Percentiles rank a stretch among this genome's conserved stretches.
These are phyloP conservation scores for Plodia interpunctella DNA, from an alignment of 1,140 invertebrate genomes.

Conservation along the genomic window DNA sequence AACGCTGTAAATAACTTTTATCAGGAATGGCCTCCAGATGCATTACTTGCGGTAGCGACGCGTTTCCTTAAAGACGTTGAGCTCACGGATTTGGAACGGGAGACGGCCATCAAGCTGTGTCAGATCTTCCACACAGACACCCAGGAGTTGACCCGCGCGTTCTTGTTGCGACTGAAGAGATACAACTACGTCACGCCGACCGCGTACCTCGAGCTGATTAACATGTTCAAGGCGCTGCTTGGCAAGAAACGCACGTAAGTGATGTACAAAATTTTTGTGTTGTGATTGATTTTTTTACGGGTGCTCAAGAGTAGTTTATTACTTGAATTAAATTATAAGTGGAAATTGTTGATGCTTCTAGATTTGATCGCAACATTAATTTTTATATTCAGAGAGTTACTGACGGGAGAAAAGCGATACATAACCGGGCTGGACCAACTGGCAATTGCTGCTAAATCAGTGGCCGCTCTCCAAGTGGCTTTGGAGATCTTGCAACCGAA, in stretches of 20 bases:
- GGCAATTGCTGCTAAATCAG: constrained; percentile 88
- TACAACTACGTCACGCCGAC: constrained; percentile 96
- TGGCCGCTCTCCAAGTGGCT: constrained; percentile 90
- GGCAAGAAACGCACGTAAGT: constrained; percentile 85
- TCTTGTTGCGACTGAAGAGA: constrained; percentile 83
- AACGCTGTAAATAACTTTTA: neutral
- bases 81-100: constrained; percentile 82
- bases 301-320: too few species aligned
- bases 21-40: constrained; percentile 95
- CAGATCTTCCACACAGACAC: constrained; percentile 94
- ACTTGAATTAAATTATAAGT: too few species aligned
- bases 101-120: constrained; percentile 90
- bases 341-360: too few species aligned
- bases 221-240: constrained; percentile 92
- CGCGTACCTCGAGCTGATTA: constrained; percentile 95
- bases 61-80: constrained; percentile 93
- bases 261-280: too few species aligned
- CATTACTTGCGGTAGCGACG: constrained; percentile 92
- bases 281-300: too few species aligned
- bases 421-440: constrained; percentile 92
- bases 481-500: constrained; percentile 92
- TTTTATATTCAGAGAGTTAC: constrained; percentile 77
- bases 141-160: constrained; percentile 85
- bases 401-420: constrained; percentile 84
- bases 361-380: too few species aligned